Evolutionary conservation across 2,797 vertebrate genomes (phyloP), one percentile per base, ranked within the genome.

Genomic region (Paramormyrops hopkinsi): DNA sequence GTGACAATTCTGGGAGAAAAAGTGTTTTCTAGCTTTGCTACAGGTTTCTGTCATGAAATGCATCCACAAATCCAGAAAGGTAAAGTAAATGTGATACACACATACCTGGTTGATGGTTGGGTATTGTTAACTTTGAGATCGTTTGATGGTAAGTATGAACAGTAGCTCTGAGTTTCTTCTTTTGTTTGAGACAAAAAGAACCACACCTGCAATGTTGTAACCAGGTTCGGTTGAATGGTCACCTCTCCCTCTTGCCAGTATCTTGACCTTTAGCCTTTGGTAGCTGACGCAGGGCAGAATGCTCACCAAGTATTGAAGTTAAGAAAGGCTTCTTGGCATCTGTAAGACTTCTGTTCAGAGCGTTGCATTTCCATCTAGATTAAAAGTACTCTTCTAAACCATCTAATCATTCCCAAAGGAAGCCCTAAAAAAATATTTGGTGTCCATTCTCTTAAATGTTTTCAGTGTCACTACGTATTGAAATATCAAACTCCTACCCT

Each of bases 361-460:
- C n/a, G 5, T 79, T 17, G 37, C 17, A 3, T 37, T 73, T 17
- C 12, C 65, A 37, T 37, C 65, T 73, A 17, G 65, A 37, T 79
- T 79, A 79, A 79, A 46, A n/a, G 17, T 41, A 79, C 19, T 79
- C n/a, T 79, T 79, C 7, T 79, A n/a, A 79, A 79, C 73, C 14
- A 46, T 19, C 37, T 41, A n/a, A 37, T 41, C 54, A 37, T 50
- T 2, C 44, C 56, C 25, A 17, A 48, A 87, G 59, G 51, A 53
- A 82, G 53, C 73, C 29, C 62, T 89, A 83, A 9, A 56, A 88
- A 90, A 87, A 90, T 91, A 88, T 89, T 90, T 87, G 25, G 82
- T 4, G 8, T 8, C 50, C 89, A 46, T 59, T 33, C 86, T 89
- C 85, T 41, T 46, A 22, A 46, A 12, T 50, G 1, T 50, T 17